Evolutionary conservation across 2,888 invertebrate genomes (phyloP).

Genomic region (Myopa testacea): DNA sequence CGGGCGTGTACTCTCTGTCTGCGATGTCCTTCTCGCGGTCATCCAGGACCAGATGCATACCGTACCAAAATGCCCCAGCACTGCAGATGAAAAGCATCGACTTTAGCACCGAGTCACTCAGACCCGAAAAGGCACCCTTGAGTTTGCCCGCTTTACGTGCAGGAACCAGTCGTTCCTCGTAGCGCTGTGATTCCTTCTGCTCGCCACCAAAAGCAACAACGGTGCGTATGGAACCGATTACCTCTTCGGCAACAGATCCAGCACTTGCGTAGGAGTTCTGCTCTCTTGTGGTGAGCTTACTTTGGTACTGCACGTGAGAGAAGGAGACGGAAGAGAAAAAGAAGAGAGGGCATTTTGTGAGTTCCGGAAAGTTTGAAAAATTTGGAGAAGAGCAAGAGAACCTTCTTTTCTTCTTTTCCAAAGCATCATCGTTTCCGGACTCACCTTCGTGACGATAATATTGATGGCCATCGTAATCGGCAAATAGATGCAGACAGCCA

Average conservation of each 20-base stretch:
- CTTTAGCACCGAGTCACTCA: slow-evolving; percentile 80
- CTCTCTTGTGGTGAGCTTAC: slow-evolving; percentile 75
- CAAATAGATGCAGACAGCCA: slow-evolving; percentile 80
- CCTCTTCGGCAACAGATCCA: slow-evolving; percentile 81
- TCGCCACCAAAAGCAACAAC: slow-evolving; percentile 84
- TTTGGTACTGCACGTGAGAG: slow-evolving; percentile 71
- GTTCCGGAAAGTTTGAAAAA: no score
- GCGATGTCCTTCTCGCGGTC: slow-evolving; percentile 71
- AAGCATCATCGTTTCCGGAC: neutral
- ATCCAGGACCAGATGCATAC: slow-evolving; percentile 76
- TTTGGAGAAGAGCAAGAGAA: no score
- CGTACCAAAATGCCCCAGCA: slow-evolving; percentile 83
- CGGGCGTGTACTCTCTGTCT: slow-evolving; percentile 75
- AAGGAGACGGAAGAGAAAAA: neutral
- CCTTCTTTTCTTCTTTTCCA: no score
- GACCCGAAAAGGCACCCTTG: slow-evolving; percentile 75
- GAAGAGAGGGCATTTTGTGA: neutral
- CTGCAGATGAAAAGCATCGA: slow-evolving; percentile 78
- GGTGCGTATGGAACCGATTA: slow-evolving; percentile 78
- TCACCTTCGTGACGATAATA: slow-evolving; percentile 77
- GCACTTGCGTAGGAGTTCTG: slow-evolving; percentile 80
- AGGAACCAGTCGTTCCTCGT: slow-evolving; percentile 69
- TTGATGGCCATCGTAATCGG: slow-evolving; percentile 81
- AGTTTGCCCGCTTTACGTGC: slow-evolving; percentile 74
- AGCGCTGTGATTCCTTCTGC: slow-evolving; percentile 75